Evolutionary conservation across 2,888 invertebrate genomes (phyloP), one percentile per base, ranked within the genome.

Genomic region (Epistrophe eligans): DNA sequence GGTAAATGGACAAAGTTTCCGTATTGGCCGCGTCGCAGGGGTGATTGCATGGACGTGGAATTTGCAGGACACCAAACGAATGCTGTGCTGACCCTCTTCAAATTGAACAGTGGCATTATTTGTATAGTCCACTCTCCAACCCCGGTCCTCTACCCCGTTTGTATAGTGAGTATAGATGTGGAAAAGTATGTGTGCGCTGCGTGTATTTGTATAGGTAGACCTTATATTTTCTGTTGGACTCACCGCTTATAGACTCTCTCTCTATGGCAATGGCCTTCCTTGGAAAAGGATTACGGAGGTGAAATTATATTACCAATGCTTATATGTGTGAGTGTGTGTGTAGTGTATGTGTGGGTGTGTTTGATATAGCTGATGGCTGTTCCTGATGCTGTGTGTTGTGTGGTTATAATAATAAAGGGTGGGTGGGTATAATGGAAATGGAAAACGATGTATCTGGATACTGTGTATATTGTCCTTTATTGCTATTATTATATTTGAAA

Each of bases 1-100:
- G 83, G 83, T 83, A 83, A 87, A 87, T 87, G 87, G 87, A 87
- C 87, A 87, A 87, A 87, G 79, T 87, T 87, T 87, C 76, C 87
- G 83, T 87, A 87, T 87, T 87, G 87, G 87, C 71, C 87, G 83
- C 55, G 40, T 76, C 76, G 71, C 76, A 45, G 79, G 87, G 87
- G 79, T 87, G 83, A 87, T 82, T 77, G 66, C 85, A 79, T 79
- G 74, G 73, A 70, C 70, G 70, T 55, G 70, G 70, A 70, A 28
- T 55, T 87, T 83, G 87, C 87, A 87, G 87, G 87, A 87, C 87
- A 83, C 32, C 87, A 87, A 83, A 87, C 79, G 83, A 87, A 87
- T 83, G 79, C 83, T 83, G 79, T n/a, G 62, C 62, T 60, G 60
- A 87, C 87, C 87, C 87, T 87, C 83, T 87, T 87, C 87, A 83